Base-by-base conservation (phyloP, 2,888 invertebrate species). In the Sphecodes monilicornis region DNA sequence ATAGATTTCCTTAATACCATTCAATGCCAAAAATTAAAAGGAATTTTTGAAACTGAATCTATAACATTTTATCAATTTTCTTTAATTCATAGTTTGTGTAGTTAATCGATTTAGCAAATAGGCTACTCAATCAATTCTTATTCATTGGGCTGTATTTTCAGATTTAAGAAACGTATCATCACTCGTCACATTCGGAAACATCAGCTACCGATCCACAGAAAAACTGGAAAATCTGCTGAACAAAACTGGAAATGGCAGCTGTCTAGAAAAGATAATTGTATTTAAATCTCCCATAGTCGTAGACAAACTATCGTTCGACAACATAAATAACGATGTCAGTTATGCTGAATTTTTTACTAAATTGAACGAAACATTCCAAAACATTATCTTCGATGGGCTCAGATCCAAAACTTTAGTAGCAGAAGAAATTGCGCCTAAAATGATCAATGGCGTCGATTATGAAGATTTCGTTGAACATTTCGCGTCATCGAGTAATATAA, bases 301-400 rank as follows among this genome's bases (percentile, higher is more conserved):
- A 1, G 92, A 92, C 10, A 73, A 90, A 8, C 64, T 93, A 11
- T 82, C 80, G 11, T 90, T 90, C 26, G 70, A 80, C 1, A 86
- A 41, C 11, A 18, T 93, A 3, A 92, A 91, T 69, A 77, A 88
- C n/a, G 80, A 46, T 18, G 50, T 91, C 6, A 78, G 89, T 5
- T 69, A 78, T 0, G 60, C 68, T 0, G 75, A 87, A 4, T 93
- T 93, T 68, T 50, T 32, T 0, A 26, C 68, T 0, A 90, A 94
- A 69, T 79, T 96, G 0, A 91, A 93, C 11, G 86, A 91, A 13
- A 87, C 96, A 1, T 92, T 94, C 4, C 95, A 95, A 1, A 92
- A 95, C 75, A 93, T 96, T 0, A 92, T 92, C 70, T 95, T 96
- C 50, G 94, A 95, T 66, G 94, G 95, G 81, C 89, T 96, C 3